Evolutionary conservation across 2,888 invertebrate genomes (phyloP), one percentile per base, ranked within the genome.

Genomic region (Drosophila peninsularis): DNA sequence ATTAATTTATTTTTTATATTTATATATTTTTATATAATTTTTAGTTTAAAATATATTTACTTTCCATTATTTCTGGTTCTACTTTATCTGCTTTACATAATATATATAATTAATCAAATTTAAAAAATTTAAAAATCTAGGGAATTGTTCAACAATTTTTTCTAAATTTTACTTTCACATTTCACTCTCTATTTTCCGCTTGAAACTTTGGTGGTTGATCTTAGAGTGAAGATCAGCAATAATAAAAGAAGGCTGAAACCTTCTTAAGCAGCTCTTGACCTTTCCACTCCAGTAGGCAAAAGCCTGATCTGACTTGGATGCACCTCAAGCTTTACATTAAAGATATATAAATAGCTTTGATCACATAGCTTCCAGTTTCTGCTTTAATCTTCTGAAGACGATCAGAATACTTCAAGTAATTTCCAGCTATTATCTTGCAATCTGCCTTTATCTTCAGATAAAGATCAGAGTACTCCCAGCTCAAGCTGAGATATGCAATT

Each of bases 151-250:
- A 24, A 24, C 4, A 3, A 24, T 44, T 10, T 27, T 27, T 27
- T 45, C n/a, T 27, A 27, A n/a, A 27, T n/a, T 27, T 45, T 45
- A 45, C 45, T 45, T 45, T 45, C 45, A 45, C 45, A 45, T 45
- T 45, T 45, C n/a, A 5, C 10, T 45, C 10, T n/a, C n/a, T 5
- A 11, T 45, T 45, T 45, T 10, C n/a, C n/a, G 10, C 27, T 27
- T 45, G 27, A n/a, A n/a, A 45, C 10, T 39, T 17, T 6, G n/a
- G n/a, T 37, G n/a, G 45, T 47, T 30, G 27, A 27, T 30, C 30
- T 30, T 11, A 11, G 6, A n/a, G 45, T 47, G n/a, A n/a, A n/a
- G n/a, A 27, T 45, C n/a, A 45, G 11, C 27, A 45, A 11, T 45
- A 45, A 47, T 45, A 27, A 45, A 27, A 24, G 24, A 24, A 24